Percentiles rank a stretch among this genome's conserved stretches.
Conservation (phyloP, 2,113 vertebrate species). For the Mesembrinibis cayennensis region DNA sequence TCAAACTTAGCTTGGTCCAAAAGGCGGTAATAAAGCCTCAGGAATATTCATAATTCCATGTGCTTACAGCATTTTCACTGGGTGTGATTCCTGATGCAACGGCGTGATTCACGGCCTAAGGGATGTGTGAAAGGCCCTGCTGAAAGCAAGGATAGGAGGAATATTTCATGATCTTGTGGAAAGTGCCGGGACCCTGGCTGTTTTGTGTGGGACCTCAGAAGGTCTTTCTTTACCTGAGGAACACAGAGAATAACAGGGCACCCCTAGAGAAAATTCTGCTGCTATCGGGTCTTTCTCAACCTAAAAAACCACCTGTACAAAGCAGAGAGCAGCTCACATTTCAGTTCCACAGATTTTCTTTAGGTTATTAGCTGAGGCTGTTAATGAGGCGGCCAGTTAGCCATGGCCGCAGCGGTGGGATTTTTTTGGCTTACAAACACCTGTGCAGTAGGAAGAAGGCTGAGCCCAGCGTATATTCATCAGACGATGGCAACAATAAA, state of each 20-base stretch:
- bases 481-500: not conserved
- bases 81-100: not conserved
- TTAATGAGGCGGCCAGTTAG: not conserved
- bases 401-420: fast-evolving
- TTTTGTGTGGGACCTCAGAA: not conserved
- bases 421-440: not conserved
- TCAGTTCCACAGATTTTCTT: not conserved
- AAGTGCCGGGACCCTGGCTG: not conserved
- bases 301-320: not conserved
- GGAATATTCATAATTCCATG: not conserved
- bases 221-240: not conserved
- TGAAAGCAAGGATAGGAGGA: not conserved
- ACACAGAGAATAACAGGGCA: not conserved
- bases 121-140: fast-evolving
- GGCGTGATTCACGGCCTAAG: not conserved
- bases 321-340: not conserved
- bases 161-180: not conserved
- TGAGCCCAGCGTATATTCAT: not conserved
- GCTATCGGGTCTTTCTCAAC: not conserved
- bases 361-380: not conserved
- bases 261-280: not conserved
- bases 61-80: not conserved
- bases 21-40: not conserved
- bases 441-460: not conserved
- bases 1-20: not conserved